Evolutionary conservation across 2,797 vertebrate species (phyloP).

Genomic region (Ceyx erithaca): DNA sequence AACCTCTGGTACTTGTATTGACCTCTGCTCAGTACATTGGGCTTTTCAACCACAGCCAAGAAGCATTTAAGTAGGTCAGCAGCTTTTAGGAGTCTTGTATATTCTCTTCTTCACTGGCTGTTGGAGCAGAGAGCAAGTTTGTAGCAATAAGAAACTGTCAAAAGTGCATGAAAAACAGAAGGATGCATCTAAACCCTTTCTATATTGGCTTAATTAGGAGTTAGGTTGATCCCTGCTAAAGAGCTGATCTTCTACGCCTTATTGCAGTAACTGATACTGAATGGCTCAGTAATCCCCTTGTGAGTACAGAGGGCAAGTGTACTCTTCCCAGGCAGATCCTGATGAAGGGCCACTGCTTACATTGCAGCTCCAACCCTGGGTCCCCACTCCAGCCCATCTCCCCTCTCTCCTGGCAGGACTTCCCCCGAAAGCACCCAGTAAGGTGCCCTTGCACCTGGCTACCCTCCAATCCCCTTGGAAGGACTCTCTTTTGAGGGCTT

Average conservation of each 20-base stretch:
- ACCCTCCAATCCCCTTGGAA: background rate
- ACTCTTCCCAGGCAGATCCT: background rate
- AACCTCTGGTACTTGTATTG: background rate
- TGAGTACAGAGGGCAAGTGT: background rate
- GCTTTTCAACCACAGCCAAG: background rate
- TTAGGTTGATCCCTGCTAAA: background rate
- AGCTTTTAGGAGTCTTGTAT: background rate
- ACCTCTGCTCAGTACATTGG: background rate
- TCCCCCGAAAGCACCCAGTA: background rate
- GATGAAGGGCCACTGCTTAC: background rate
- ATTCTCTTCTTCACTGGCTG: background rate
- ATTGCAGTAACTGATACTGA: background rate
- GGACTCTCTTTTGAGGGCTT: background rate
- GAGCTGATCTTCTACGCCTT: background rate
- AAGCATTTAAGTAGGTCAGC: background rate
- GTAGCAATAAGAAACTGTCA: background rate
- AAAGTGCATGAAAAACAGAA: background rate
- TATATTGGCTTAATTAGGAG: background rate
- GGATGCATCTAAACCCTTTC: background rate
- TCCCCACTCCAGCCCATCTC: background rate
- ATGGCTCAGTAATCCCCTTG: background rate
- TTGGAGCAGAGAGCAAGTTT: background rate
- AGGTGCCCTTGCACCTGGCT: rapidly evolving
- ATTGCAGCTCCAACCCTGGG: background rate
- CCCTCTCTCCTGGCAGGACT: background rate